Base-by-base conservation (phyloP, 2,888 invertebrate genomes). In the Epistrophe grossulariae region DNA sequence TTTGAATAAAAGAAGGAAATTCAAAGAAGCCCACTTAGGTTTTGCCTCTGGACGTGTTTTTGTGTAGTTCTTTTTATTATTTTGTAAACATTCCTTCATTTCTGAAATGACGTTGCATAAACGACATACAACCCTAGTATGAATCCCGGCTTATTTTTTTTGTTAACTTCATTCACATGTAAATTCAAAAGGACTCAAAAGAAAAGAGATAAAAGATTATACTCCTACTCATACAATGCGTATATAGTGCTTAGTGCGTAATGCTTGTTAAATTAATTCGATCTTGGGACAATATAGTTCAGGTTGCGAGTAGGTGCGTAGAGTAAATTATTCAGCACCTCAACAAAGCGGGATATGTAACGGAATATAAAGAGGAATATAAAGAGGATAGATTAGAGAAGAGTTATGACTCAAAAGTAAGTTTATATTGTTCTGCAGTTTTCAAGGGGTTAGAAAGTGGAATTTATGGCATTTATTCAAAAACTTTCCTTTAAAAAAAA, bases 231-330 rank as follows among this genome's bases (percentile, higher is more conserved):
- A 64, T 8, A 17, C 6, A 4, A 0, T 59, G 11, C 1, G 9
- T 55, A 9, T 1, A 9, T 6, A 24, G 40, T 40, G 40, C 24
- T 62, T 43, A 43, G 43, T 45, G 62, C 43, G 62, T 62, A 43
- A 62, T 28, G 62, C 62, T 59, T 62, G 10, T 43, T 62, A 40
- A 62, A 43, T 60, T 60, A 35, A 43, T 62, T 19, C 24, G n/a
- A n/a, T n/a, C 6, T 45, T 62, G 45, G 9, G 15, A 24, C 31
- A 45, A 31, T 45, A 55, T 31, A 9, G 15, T 64, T 64, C 31
- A 64, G 45, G 64, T 45, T 64, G 9, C 5, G 64, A 64, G 64
- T 64, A 64, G 64, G 64, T 48, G 64, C n/a, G 2, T 24, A 24
- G 2, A 24, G 28, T 62, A 24, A 15, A 64, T 64, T 64, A 45